Evolutionary conservation across 2,797 vertebrate species (phyloP).

Genomic region (Poecilia gillii): DNA sequence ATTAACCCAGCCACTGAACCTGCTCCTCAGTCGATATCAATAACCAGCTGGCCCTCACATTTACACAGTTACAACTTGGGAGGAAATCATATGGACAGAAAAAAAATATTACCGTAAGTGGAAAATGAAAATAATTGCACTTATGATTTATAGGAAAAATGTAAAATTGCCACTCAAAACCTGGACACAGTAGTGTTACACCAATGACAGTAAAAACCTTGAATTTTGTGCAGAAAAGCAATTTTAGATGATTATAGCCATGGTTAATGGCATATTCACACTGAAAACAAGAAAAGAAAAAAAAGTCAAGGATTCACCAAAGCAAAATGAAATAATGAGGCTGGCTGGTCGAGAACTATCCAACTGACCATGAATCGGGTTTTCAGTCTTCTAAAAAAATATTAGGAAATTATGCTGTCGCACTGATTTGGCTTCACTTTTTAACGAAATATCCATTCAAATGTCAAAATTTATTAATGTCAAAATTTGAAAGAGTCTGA

Average conservation of each 20-base stretch:
- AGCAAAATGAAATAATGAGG: constrained; percentile 16
- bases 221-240: constrained; percentile 34
- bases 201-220: constrained; percentile 28
- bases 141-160: constrained; percentile 41
- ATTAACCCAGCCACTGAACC: constrained; percentile 66
- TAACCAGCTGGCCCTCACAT: constrained; percentile 38
- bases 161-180: constrained; percentile 22
- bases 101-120: background rate
- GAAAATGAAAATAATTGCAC: constrained; percentile 4
- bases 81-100: constrained; percentile 36
- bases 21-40: constrained; percentile 53
- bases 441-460: background rate
- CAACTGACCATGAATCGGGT: background rate
- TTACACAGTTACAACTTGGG: constrained; percentile 24
- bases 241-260: constrained; percentile 21
- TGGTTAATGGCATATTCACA: constrained; percentile 38
- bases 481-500: background rate
- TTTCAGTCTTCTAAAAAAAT: background rate
- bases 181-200: constrained; percentile 44
- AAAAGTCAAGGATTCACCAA: constrained; percentile 23
- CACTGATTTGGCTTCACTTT: background rate
- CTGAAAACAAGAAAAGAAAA: constrained; percentile 14
- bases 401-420: background rate
- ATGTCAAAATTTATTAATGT: background rate
- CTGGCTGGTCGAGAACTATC: background rate